Evolutionary conservation across 2,888 invertebrate species (phyloP), one percentile per base, ranked within the genome.

Genomic region (Epinotia ramella): DNA sequence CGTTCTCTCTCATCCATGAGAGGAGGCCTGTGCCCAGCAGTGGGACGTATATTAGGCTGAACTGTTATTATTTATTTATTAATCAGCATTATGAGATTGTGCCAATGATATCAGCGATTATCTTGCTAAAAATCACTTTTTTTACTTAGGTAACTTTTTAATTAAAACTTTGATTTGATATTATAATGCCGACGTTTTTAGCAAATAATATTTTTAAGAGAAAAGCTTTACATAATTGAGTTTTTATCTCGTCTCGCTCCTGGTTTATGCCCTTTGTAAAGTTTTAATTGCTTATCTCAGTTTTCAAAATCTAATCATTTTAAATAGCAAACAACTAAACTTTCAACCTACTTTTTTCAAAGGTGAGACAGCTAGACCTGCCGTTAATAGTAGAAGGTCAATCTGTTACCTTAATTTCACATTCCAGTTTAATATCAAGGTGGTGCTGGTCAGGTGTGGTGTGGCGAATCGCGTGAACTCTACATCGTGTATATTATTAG

Each of bases 241-340:
- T 70, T 74, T 64, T 74, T 64, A 74, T 74, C 70, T 65, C 46
- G 49, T 49, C 49, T 44, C 68, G 68, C 63, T 33, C 73, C 60
- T 69, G 68, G 63, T 74, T 74, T 63, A 46, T 69, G 63, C 69
- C 70, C 70, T 74, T 74, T 74, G 64, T 65, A 57, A 74, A 74
- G 57, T 74, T 74, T 74, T 74, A 70, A 74, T 74, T 74, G 70
- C 69, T 53, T 60, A 53, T 64, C 49, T 40, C 73, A 74, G 68
- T 59, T 74, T 49, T 70, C 20, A 12, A 24, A 57, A 60, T 68
- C 12, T 74, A 69, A 57, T 56, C 18, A 59, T 57, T 28, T 11
- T 20, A 69, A 74, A 18, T 49, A 60, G 28, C 13, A 16, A 56
- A 57, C 44, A 57, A 57, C 1, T 16, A 44, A 46, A n/a, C 33